Evolutionary conservation across 2,888 invertebrate species (phyloP).

Genomic region (Dorcus hopei): DNA sequence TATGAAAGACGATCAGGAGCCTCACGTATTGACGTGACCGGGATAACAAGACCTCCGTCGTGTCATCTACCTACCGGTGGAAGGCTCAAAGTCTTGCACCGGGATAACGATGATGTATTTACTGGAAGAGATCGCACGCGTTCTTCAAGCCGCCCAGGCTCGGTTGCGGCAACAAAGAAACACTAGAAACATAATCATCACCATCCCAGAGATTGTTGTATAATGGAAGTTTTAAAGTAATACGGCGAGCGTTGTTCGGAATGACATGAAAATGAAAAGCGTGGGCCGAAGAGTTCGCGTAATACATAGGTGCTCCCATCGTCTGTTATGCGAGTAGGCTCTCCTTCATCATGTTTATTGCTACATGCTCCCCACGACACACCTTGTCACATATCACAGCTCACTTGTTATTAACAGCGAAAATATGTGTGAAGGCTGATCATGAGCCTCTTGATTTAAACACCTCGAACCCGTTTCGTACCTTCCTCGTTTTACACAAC

Average conservation of each 20-base stretch:
- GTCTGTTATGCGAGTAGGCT: conserved; percentile 33
- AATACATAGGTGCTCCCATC: conserved; percentile 33
- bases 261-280: conserved; percentile 22
- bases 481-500: conserved; percentile 9
- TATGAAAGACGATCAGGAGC: conserved; percentile 7
- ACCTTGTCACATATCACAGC: conserved; percentile 31
- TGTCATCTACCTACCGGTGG: conserved; percentile 3
- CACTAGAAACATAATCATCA: too few relatives aligned
- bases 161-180: too few relatives aligned
- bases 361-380: conserved; percentile 31
- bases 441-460: conserved; percentile 18
- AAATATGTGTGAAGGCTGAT: conserved; percentile 25
- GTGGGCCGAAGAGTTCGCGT: conserved; percentile 28
- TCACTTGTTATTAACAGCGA: conserved; percentile 22
- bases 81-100: conserved; percentile 5
- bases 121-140: background rate
- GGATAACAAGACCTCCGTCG: background rate
- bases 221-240: background rate
- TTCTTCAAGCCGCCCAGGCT: too few relatives aligned
- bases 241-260: background rate
- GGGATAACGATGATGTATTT: conserved; percentile 2
- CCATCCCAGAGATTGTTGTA: too few relatives aligned
- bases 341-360: conserved; percentile 33
- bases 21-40: conserved; percentile 5
- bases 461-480: conserved; percentile 13